phyloP scores from a whole-genome alignment of 2,888 invertebrate genomes.

The Drosophila helvetica region DNA sequence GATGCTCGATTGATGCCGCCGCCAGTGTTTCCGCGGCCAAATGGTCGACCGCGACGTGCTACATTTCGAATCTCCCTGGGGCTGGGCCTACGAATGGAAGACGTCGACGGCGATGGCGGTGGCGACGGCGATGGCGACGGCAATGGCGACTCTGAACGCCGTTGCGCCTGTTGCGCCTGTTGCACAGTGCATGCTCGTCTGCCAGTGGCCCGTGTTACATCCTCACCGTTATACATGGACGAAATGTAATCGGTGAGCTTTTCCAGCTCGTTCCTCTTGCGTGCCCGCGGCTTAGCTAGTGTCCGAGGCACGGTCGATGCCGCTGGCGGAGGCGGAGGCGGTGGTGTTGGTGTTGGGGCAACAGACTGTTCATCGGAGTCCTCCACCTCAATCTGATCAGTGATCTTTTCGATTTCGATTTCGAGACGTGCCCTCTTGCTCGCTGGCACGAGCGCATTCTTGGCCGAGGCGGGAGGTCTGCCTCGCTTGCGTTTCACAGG shows the following conservation, averaged over 20 bases:
- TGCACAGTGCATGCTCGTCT: conserved; percentile 85
- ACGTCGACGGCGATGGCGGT: neutral
- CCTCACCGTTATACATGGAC: conserved; percentile 87
- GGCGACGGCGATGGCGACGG: no score
- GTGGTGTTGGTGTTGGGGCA: neutral
- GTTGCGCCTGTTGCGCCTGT: neutral
- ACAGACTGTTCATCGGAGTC: neutral
- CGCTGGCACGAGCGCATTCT: neutral
- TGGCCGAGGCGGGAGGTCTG: neutral
- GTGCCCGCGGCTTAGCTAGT: conserved; percentile 5
- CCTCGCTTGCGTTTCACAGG: conserved; percentile 44
- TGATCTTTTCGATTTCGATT: no score
- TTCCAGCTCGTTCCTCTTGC: conserved; percentile 85
- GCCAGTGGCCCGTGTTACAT: conserved; percentile 86
- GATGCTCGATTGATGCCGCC: conserved; percentile 24
- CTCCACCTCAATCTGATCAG: neutral
- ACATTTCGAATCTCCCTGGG: conserved; percentile 31
- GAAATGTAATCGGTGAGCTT: conserved; percentile 87
- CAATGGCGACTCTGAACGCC: neutral
- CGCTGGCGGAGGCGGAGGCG: no score
- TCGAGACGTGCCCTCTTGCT: neutral
- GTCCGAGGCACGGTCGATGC: no score
- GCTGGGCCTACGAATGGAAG: neutral
- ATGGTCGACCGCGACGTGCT: conserved; percentile 51
- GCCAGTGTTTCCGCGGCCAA: neutral